Evolutionary conservation across 2,797 vertebrate genomes (phyloP).

Genomic region (Bradypodion pumilum): DNA sequence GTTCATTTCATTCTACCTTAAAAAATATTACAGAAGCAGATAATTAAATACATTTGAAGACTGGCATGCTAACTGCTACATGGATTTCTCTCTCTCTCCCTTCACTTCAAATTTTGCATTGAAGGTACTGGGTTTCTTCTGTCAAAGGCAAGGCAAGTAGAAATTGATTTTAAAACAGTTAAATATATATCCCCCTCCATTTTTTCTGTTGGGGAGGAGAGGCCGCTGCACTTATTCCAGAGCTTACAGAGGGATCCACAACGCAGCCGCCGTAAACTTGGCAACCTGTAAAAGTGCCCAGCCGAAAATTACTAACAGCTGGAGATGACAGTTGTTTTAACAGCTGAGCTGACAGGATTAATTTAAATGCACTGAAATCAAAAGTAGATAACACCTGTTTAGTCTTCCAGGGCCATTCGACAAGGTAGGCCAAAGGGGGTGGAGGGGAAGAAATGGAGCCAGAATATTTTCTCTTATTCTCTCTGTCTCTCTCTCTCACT

Average conservation of each 20-base stretch:
- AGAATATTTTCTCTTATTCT: constrained; percentile 56
- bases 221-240: constrained; percentile 64
- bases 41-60: constrained; percentile 53
- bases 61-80: constrained; percentile 42
- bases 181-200: constrained; percentile 67
- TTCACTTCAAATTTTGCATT: constrained; percentile 54
- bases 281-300: constrained; percentile 94
- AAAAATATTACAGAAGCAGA: constrained; percentile 57
- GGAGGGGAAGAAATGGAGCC: constrained; percentile 64
- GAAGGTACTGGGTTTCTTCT: constrained; percentile 49
- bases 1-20: constrained; percentile 55
- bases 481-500: constrained; percentile 16
- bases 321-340: constrained; percentile 99
- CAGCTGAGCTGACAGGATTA: constrained; percentile 99
- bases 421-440: constrained; percentile 80
- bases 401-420: constrained; percentile 88
- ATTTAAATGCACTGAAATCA: constrained; percentile 99
- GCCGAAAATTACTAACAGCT: constrained; percentile 99
- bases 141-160: constrained; percentile 60
- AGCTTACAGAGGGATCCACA: constrained; percentile 71
- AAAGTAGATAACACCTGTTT: constrained; percentile 99
- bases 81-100: constrained; percentile 57
- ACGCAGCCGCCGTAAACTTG: constrained; percentile 82
- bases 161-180: constrained; percentile 45
- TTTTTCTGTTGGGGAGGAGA: too few relatives aligned